phyloP scores from a whole-genome alignment of 2,113 vertebrate species.

The Hippocampus comes region DNA sequence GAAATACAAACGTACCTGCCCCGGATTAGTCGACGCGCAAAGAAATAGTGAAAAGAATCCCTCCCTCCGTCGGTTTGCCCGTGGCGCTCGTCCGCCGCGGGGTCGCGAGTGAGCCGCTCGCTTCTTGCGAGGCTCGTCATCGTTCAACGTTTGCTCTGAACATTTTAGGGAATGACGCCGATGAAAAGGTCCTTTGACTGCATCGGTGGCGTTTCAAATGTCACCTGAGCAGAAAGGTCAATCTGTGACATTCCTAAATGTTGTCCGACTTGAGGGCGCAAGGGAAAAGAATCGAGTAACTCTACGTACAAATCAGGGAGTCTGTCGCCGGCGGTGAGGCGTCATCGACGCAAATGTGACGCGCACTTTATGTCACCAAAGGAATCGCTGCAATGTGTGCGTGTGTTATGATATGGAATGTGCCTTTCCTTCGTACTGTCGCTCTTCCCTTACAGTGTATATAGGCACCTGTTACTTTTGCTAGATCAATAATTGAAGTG shows the following conservation, averaged over 20 bases:
- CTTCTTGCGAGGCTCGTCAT: neutral
- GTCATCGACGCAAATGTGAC: constrained; percentile 34
- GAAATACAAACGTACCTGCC: too few relatives aligned
- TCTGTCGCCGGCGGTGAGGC: constrained; percentile 52
- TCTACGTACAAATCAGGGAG: constrained; percentile 38
- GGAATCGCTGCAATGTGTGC: constrained; percentile 1
- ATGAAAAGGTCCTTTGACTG: constrained; percentile 25
- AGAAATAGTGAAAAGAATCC: neutral
- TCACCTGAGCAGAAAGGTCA: constrained; percentile 56
- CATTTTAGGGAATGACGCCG: constrained; percentile 20
- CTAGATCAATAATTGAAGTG: neutral
- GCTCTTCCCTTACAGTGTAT: neutral
- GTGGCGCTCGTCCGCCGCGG: neutral
- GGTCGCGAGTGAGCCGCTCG: neutral
- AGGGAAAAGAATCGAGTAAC: constrained; percentile 46
- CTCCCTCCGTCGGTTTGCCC: neutral
- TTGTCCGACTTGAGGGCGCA: constrained; percentile 31
- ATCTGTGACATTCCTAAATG: constrained; percentile 54
- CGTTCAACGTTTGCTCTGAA: constrained; percentile 14
- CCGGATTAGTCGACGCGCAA: too few relatives aligned
- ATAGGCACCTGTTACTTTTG: neutral
- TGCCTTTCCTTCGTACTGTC: neutral
- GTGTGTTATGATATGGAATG: neutral
- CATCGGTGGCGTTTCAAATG: constrained; percentile 60
- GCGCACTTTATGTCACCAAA: constrained; percentile 7